These are phyloP conservation scores for Epirrhoe alternata DNA, from an alignment of 2,888 invertebrate species.

Conservation along the genomic window DNA sequence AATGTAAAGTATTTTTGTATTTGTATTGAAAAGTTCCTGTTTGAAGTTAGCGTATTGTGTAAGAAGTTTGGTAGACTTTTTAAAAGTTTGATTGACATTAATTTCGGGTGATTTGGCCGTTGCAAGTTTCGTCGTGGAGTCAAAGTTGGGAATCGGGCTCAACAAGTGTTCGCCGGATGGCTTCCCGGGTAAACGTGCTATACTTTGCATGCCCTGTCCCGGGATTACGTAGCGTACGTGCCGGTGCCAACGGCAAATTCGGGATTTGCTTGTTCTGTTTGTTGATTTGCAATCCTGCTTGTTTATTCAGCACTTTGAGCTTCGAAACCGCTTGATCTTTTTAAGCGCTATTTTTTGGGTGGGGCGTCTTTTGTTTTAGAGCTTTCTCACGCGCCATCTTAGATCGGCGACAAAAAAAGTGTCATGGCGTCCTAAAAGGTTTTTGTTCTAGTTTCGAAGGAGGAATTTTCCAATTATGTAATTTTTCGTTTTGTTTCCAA, in stretches of 20 bases:
- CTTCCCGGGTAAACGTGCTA: conserved; percentile 80
- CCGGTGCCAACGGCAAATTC: conserved; percentile 56
- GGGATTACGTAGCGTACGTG: conserved; percentile 67
- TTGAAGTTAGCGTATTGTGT: conserved; percentile 31
- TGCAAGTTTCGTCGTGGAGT: conserved; percentile 53
- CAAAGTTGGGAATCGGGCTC: conserved; percentile 71
- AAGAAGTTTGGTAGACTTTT: conserved; percentile 43
- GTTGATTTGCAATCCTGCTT: conserved; percentile 60
- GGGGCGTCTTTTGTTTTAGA: conserved; percentile 83
- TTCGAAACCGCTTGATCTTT: conserved; percentile 42
- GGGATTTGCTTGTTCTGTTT: conserved; percentile 62
- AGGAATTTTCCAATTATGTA: conserved; percentile 37
- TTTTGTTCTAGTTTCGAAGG: conserved; percentile 60
- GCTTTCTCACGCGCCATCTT: conserved; percentile 80
- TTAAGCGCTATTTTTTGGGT: conserved; percentile 60
- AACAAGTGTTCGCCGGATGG: conserved; percentile 83
- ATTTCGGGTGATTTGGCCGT: conserved; percentile 59
- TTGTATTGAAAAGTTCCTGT: conserved; percentile 56
- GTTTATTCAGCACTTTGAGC: conserved; percentile 47
- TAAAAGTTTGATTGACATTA: conserved; percentile 49
- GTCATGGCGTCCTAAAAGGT: conserved; percentile 75
- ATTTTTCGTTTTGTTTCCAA: conserved; percentile 18
- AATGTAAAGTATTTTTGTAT: conserved; percentile 51
- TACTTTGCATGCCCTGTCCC: conserved; percentile 80
- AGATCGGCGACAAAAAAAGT: conserved; percentile 78